Conservation (phyloP, 2,888 invertebrate species). For the Cosmia pyralina region DNA sequence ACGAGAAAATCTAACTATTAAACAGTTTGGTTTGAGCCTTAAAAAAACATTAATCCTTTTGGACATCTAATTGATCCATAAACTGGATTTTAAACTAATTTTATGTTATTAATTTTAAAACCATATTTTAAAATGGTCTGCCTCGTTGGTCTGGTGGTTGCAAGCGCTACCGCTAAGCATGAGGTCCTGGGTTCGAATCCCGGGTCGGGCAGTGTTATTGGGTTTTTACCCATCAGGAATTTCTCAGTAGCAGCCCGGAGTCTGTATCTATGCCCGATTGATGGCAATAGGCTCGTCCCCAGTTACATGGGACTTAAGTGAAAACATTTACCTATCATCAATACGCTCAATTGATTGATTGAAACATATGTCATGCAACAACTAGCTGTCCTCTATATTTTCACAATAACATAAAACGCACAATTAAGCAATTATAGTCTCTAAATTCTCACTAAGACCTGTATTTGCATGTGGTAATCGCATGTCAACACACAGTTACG, state of each 20-base stretch:
- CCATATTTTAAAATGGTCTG: not conserved
- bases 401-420: slow-evolving; percentile 15
- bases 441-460: slow-evolving; percentile 23
- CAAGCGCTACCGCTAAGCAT: not conserved
- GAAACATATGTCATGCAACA: slow-evolving; percentile 6
- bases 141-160: not conserved
- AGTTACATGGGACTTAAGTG: too few relatives aligned
- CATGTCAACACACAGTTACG: slow-evolving; percentile 31
- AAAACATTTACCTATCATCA: not conserved
- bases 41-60: not conserved
- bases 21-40: not conserved
- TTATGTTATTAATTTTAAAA: too few relatives aligned
- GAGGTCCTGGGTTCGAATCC: too few relatives aligned
- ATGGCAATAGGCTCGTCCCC: too few relatives aligned
- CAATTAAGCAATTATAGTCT: slow-evolving; percentile 31
- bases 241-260: too few relatives aligned
- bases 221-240: too few relatives aligned
- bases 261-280: too few relatives aligned
- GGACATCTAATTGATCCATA: too few relatives aligned
- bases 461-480: slow-evolving; percentile 47
- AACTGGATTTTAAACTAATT: not conserved
- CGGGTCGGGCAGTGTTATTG: too few relatives aligned
- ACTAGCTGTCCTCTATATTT: slow-evolving; percentile 4
- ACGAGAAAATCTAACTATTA: too few relatives aligned
- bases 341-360: not conserved